A percentile compares a stretch with the other conserved stretches of the same genome.
Evolutionary conservation across 2,888 invertebrate species (phyloP).

Genomic region (Stramonita haemastoma): DNA sequence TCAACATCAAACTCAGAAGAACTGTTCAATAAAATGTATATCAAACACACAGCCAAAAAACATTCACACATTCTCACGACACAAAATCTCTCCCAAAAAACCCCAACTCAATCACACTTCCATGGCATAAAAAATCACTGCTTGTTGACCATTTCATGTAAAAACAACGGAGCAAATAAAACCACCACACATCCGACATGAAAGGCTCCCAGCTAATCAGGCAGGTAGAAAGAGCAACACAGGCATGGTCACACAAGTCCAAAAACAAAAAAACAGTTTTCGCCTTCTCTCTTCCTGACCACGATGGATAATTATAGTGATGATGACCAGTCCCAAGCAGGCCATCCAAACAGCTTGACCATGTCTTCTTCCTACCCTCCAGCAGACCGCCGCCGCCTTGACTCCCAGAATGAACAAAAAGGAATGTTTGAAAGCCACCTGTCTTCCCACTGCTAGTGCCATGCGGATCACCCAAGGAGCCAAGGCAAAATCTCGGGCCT

Average conservation of each 20-base stretch:
- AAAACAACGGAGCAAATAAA: not conserved
- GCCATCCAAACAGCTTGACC: too few relatives aligned
- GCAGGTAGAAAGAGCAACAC: not conserved
- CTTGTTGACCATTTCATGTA: constrained; percentile 4
- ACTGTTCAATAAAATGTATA: constrained; percentile 4
- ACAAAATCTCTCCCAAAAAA: not conserved
- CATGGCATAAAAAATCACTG: constrained; percentile 4
- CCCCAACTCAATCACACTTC: not conserved
- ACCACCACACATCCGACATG: not conserved
- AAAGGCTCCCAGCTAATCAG: not conserved
- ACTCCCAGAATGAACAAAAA: constrained; percentile 1
- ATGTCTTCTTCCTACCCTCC: too few relatives aligned
- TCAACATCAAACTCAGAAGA: not conserved
- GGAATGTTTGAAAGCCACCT: constrained; percentile 17
- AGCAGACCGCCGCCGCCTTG: too few relatives aligned
- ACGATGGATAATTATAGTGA: not conserved
- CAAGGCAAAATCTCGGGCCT: too few relatives aligned
- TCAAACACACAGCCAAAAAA: not conserved
- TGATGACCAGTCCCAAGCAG: too few relatives aligned
- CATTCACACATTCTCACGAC: not conserved
- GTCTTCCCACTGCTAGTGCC: not conserved
- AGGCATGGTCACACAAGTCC: not conserved
- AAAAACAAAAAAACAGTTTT: not conserved
- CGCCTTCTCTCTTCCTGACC: not conserved
- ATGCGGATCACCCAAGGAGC: not conserved